Conservation (phyloP, 2,113 vertebrate genomes). For the Mellivora capensis region DNA sequence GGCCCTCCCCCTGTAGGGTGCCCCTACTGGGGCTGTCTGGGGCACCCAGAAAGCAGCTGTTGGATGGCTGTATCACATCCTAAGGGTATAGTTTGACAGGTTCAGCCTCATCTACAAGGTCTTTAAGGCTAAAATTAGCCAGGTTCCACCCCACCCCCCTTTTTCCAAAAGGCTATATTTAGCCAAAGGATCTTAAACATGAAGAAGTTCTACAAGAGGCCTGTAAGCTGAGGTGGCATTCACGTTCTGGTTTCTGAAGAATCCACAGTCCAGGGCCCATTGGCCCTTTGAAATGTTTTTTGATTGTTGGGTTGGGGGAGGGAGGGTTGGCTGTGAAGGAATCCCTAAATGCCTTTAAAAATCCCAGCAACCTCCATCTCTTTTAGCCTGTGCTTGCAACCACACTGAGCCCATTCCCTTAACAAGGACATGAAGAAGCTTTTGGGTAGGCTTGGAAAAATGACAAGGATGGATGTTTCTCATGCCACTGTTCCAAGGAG, state of each 20-base stretch:
- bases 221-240: not conserved
- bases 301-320: not conserved
- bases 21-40: not conserved
- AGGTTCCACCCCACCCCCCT: not conserved
- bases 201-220: slow-evolving; percentile 35
- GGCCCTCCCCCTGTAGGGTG: not conserved
- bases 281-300: slow-evolving; percentile 36
- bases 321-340: not conserved
- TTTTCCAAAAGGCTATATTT: slow-evolving; percentile 41
- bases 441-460: slow-evolving; percentile 34
- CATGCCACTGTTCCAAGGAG: slow-evolving; percentile 41
- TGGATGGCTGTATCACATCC: not conserved
- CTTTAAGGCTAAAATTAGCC: slow-evolving; percentile 48
- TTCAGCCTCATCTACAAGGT: not conserved
- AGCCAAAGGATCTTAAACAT: slow-evolving; percentile 9
- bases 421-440: not conserved
- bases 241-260: slow-evolving; percentile 27
- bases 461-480: slow-evolving; percentile 46
- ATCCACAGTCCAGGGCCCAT: not conserved
- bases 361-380: not conserved
- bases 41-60: not conserved
- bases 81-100: not conserved
- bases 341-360: slow-evolving; percentile 32
- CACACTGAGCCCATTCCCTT: slow-evolving; percentile 14
- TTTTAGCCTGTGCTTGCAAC: not conserved